A percentile compares a stretch with the other conserved stretches of the same genome.
Conservation (phyloP, 2,797 vertebrate genomes). For the Coregonus ussuriensis region DNA sequence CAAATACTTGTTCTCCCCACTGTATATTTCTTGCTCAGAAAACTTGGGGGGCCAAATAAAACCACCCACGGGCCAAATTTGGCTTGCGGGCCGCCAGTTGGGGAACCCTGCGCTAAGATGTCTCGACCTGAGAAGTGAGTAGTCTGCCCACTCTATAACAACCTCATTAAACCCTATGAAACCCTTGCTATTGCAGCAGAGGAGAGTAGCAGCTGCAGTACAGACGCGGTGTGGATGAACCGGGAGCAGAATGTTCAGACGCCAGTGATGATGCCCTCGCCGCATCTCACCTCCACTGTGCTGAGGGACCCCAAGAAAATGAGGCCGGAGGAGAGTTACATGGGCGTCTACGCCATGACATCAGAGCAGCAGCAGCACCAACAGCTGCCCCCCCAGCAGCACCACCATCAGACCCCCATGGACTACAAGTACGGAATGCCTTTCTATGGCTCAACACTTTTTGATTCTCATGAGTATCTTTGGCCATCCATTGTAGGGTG, state of each 20-base stretch:
- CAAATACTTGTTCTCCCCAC: no score
- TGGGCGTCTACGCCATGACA: slow-evolving; percentile 94
- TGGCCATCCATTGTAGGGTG: no score
- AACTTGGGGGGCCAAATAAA: no score
- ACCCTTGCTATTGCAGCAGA: slow-evolving; percentile 64
- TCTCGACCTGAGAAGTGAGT: no score
- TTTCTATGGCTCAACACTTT: not conserved
- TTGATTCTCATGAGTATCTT: no score
- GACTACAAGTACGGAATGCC: slow-evolving; percentile 90
- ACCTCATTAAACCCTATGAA: no score
- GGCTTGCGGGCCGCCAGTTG: no score
- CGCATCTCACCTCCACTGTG: slow-evolving; percentile 95
- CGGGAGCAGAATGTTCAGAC: slow-evolving; percentile 89
- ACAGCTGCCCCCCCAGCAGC: slow-evolving; percentile 74
- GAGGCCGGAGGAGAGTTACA: slow-evolving; percentile 89
- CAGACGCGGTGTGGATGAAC: slow-evolving; percentile 81
- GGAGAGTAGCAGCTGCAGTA: slow-evolving; percentile 88
- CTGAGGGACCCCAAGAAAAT: slow-evolving; percentile 96
- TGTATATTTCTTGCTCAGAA: no score
- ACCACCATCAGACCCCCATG: slow-evolving; percentile 85
- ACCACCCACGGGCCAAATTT: no score
- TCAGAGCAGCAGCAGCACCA: slow-evolving; percentile 86
- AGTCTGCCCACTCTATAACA: no score
- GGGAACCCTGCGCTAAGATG: no score
- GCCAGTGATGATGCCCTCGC: slow-evolving; percentile 95